Conservation (phyloP, 2,113 vertebrate genomes). For the Athene cunicularia region DNA sequence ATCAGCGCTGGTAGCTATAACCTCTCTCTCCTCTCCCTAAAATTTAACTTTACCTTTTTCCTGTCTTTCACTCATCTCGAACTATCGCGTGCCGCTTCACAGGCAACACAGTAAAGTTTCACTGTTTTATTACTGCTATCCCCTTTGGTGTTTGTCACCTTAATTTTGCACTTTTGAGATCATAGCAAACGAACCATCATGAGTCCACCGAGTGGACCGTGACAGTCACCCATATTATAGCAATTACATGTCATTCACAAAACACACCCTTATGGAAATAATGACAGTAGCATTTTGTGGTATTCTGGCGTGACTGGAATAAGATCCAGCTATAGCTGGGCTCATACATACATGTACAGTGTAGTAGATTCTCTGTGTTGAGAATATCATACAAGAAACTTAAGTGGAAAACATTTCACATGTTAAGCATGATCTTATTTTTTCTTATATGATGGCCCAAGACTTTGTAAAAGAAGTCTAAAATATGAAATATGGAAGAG, state of each 20-base stretch:
- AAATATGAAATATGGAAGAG: not conserved
- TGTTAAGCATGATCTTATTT: not conserved
- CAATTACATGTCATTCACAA: not conserved
- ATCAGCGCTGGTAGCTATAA: too few relatives aligned
- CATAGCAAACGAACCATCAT: too few relatives aligned
- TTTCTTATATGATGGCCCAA: not conserved
- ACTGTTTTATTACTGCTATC: too few relatives aligned
- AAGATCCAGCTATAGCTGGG: not conserved
- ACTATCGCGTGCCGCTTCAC: too few relatives aligned
- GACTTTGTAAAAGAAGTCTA: not conserved
- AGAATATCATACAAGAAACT: not conserved
- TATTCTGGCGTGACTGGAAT: not conserved
- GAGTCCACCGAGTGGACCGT: too few relatives aligned
- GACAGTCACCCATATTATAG: not conserved
- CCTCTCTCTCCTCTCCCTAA: too few relatives aligned
- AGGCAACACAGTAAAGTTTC: too few relatives aligned
- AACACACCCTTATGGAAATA: not conserved
- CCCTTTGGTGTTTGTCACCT: too few relatives aligned
- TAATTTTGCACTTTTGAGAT: too few relatives aligned
- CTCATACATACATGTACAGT: fast-evolving
- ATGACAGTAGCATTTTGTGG: not conserved
- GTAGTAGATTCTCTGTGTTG: not conserved
- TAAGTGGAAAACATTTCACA: not conserved
- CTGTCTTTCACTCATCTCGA: too few relatives aligned
- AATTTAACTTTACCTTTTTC: too few relatives aligned